phyloP scores from a whole-genome alignment of 2,888 invertebrate species.

The Rotaria macrura region DNA sequence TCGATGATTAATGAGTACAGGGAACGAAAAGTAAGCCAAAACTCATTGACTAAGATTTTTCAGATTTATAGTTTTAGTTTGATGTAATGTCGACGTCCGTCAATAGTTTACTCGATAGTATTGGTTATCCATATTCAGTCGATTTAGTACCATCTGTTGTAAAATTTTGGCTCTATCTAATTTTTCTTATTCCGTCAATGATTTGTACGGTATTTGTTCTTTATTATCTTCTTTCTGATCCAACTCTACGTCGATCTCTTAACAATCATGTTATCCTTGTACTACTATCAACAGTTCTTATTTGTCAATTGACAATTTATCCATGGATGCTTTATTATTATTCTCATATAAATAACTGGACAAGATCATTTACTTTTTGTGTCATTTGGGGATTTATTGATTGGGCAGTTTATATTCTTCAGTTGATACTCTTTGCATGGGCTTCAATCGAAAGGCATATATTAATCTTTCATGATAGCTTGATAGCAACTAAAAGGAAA shows the following conservation, averaged over 20 bases:
- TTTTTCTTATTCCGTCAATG: background rate
- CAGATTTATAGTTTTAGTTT: background rate
- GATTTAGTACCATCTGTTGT: background rate
- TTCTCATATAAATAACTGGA: background rate
- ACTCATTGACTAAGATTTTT: too few relatives aligned
- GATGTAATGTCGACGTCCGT: background rate
- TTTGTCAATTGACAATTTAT: background rate
- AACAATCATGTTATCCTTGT: background rate
- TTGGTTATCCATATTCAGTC: background rate
- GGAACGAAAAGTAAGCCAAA: too few relatives aligned
- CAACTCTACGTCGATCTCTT: background rate
- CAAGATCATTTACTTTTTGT: background rate
- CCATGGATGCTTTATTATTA: background rate
- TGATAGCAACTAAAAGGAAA: background rate
- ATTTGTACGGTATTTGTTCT: background rate
- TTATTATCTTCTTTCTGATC: background rate
- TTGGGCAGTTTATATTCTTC: background rate
- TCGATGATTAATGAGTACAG: too few relatives aligned
- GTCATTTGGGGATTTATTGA: background rate
- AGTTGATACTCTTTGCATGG: background rate
- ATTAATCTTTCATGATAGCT: background rate
- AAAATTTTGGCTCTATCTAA: background rate
- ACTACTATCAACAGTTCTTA: background rate
- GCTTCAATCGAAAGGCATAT: background rate
- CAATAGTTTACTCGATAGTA: background rate